A percentile compares a stretch with the other conserved stretches of the same genome.
Conservation (phyloP, 1,140 invertebrate genomes). For the Drosophila seguyi region DNA sequence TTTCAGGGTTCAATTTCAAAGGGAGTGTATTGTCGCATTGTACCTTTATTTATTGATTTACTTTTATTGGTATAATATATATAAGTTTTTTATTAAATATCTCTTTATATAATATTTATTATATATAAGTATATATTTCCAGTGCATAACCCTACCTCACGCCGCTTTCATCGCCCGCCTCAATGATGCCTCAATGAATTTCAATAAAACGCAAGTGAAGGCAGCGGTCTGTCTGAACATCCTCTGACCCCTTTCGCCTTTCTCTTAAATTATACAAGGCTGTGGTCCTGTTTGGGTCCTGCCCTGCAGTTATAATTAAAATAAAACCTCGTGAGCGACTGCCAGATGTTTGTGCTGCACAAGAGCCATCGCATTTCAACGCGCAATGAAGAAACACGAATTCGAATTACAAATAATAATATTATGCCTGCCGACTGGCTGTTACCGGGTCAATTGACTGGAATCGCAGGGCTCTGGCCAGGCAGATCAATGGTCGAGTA, state of each 20-base stretch:
- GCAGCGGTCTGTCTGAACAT: constrained; percentile 26
- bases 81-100: too few relatives aligned
- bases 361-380: constrained; percentile 38
- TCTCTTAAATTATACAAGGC: constrained; percentile 23
- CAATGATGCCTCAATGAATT: constrained; percentile 49
- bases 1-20: background rate
- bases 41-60: too few relatives aligned
- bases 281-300: constrained; percentile 17
- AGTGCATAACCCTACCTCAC: constrained; percentile 4
- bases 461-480: background rate
- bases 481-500: background rate
- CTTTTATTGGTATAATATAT: too few relatives aligned
- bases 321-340: constrained; percentile 37
- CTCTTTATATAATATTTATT: too few relatives aligned
- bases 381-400: constrained; percentile 13
- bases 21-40: too few relatives aligned
- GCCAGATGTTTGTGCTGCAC: constrained; percentile 33
- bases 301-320: constrained; percentile 70
- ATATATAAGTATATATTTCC: background rate
- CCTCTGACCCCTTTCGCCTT: constrained; percentile 23
- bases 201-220: constrained; percentile 51
- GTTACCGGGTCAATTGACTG: constrained; percentile 10
- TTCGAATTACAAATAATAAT: constrained; percentile 16
- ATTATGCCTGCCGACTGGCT: constrained; percentile 1
- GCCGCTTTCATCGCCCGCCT: background rate